Percentiles rank a stretch among this genome's conserved stretches.
phyloP scores from a whole-genome alignment of 2,888 invertebrate species.

The Gnatocerus cornutus region DNA sequence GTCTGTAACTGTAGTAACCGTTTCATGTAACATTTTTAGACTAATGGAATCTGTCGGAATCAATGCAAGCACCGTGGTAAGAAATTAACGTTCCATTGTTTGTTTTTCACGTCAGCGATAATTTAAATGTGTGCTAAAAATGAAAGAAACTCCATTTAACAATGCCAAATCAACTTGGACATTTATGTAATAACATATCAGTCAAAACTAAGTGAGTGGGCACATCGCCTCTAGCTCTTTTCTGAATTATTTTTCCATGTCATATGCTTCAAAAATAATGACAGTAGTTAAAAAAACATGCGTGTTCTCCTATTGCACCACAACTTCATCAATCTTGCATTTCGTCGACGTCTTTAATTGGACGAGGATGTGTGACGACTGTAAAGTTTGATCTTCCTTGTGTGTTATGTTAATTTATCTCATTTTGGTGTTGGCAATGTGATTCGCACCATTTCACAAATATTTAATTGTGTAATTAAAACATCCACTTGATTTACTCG shows the following conservation, averaged over 20 bases:
- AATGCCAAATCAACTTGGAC: conserved; percentile 26
- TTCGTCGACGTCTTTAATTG: conserved; percentile 25
- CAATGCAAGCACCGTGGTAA: neutral
- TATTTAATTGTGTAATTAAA: conserved; percentile 27
- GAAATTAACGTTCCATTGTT: conserved; percentile 14
- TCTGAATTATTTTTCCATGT: conserved; percentile 15
- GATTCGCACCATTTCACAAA: conserved; percentile 14
- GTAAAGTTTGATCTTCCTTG: neutral
- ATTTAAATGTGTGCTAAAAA: neutral
- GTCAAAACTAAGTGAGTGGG: conserved; percentile 32
- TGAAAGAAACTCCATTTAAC: conserved; percentile 19
- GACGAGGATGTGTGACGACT: neutral
- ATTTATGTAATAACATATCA: conserved; percentile 36
- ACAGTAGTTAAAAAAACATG: conserved; percentile 15
- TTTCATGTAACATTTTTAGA: neutral
- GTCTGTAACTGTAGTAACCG: neutral
- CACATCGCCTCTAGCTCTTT: conserved; percentile 16
- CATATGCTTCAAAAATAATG: conserved; percentile 15
- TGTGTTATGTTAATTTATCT: conserved; percentile 27
- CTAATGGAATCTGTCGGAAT: neutral
- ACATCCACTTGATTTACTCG: conserved; percentile 16
- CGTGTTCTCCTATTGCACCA: conserved; percentile 1
- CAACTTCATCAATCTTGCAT: conserved; percentile 4
- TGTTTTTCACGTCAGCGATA: conserved; percentile 2
- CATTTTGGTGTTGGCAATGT: conserved; percentile 10